Percentiles rank a stretch among this genome's conserved stretches.
phyloP scores from a whole-genome alignment of 2,888 invertebrate genomes.

The Trachelus tabidus region DNA sequence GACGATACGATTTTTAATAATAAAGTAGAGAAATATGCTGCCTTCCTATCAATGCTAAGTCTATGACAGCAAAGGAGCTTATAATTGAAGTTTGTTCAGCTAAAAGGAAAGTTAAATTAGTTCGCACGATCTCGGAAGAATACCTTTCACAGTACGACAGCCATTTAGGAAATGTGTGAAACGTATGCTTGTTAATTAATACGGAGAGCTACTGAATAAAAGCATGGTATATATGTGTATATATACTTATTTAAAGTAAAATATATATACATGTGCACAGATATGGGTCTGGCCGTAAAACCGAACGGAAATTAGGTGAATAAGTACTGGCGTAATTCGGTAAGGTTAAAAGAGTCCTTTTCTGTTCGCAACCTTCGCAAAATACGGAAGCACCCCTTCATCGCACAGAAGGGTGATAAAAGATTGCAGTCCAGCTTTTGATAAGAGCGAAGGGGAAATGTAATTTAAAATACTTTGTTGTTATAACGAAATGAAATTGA shows the following conservation, averaged over 20 bases:
- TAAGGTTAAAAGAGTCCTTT: no score
- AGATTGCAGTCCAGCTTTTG: neutral
- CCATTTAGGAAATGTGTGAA: no score
- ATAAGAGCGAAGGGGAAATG: constrained; percentile 10
- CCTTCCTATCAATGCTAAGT: no score
- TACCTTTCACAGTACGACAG: constrained; percentile 2
- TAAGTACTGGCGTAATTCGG: no score
- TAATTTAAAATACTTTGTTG: constrained; percentile 11
- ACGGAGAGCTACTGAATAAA: no score
- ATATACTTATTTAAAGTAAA: neutral
- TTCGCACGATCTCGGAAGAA: neutral
- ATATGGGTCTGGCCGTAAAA: neutral
- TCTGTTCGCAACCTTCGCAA: no score
- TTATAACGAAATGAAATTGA: constrained; percentile 10
- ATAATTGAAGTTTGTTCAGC: constrained; percentile 15
- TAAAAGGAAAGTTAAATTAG: constrained; percentile 11
- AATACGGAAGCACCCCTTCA: no score
- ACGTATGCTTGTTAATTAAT: no score
- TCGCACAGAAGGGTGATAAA: neutral
- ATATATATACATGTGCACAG: neutral
- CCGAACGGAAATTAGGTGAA: no score
- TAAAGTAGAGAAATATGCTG: no score
- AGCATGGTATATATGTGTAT: no score
- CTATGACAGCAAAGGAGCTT: neutral
- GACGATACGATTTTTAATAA: no score